Percentiles rank a stretch among this genome's conserved stretches.
Conservation (phyloP, 2,797 vertebrate species). For the Melanotaenia nigrans region DNA sequence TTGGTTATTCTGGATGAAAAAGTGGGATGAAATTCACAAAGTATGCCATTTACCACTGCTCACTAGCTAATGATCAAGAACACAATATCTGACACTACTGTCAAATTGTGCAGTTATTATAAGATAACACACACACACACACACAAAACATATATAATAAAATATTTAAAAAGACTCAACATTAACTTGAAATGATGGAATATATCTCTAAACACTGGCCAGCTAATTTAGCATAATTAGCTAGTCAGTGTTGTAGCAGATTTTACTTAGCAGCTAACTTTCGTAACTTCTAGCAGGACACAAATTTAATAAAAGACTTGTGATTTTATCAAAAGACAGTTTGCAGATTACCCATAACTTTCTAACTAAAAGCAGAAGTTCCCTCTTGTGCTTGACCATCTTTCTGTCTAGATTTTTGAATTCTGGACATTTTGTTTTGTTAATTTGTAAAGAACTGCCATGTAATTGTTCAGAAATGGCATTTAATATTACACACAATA, state of each 20-base stretch:
- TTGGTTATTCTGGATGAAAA: background rate
- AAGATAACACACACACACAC: background rate
- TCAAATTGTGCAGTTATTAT: background rate
- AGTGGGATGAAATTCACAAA: background rate
- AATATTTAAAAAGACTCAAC: background rate
- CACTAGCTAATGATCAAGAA: background rate
- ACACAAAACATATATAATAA: background rate
- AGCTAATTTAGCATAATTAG: background rate
- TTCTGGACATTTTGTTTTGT: background rate
- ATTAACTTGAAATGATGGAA: background rate
- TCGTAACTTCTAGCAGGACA: background rate
- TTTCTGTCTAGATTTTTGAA: background rate
- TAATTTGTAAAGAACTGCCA: background rate
- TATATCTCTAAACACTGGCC: background rate
- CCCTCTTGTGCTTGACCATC: background rate
- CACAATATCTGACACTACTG: background rate
- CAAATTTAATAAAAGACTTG: background rate
- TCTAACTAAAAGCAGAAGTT: background rate
- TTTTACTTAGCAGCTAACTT: background rate
- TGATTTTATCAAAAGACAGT: background rate
- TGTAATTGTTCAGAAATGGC: background rate
- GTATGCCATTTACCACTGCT: background rate
- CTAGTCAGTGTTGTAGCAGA: too few relatives aligned
- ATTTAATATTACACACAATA: background rate
- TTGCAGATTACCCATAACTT: background rate